Evolutionary conservation across 1,140 invertebrate species (phyloP).

Genomic region (Hyphantria cunea): DNA sequence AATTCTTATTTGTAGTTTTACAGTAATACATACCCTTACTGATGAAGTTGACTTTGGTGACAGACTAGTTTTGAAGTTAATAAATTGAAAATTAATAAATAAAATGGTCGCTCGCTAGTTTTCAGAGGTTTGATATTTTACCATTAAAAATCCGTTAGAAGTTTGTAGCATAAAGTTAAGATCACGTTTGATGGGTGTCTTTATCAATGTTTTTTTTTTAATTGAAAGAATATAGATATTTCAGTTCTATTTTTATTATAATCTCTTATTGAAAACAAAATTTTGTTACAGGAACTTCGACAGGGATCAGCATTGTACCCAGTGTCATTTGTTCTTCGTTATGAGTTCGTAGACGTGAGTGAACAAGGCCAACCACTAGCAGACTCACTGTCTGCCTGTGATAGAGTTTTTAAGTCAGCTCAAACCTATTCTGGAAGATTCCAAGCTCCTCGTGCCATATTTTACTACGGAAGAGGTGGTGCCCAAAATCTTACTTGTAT

Average conservation of each 20-base stretch:
- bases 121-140: neutral
- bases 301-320: slow-evolving; percentile 90
- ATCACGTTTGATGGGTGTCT: neutral
- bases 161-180: neutral
- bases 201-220: too few relatives aligned
- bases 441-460: slow-evolving; percentile 89
- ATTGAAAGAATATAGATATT: too few relatives aligned
- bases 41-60: slow-evolving; percentile 34
- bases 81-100: neutral
- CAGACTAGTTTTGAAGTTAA: slow-evolving; percentile 19
- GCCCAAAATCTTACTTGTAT: slow-evolving; percentile 88
- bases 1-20: slow-evolving; percentile 76
- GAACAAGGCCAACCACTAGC: slow-evolving; percentile 83
- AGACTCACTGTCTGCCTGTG: slow-evolving; percentile 83
- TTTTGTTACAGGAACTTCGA: slow-evolving; percentile 83
- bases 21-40: slow-evolving; percentile 38
- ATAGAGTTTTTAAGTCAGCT: slow-evolving; percentile 83
- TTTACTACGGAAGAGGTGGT: slow-evolving; percentile 91
- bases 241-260: too few relatives aligned
- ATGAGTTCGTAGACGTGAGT: slow-evolving; percentile 89
- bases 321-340: slow-evolving; percentile 88
- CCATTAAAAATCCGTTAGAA: neutral
- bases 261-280: too few relatives aligned
- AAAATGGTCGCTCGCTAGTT: neutral
- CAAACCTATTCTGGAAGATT: slow-evolving; percentile 84